phyloP scores from a whole-genome alignment of 2,888 invertebrate genomes.

The Brachylomia viminalis region DNA sequence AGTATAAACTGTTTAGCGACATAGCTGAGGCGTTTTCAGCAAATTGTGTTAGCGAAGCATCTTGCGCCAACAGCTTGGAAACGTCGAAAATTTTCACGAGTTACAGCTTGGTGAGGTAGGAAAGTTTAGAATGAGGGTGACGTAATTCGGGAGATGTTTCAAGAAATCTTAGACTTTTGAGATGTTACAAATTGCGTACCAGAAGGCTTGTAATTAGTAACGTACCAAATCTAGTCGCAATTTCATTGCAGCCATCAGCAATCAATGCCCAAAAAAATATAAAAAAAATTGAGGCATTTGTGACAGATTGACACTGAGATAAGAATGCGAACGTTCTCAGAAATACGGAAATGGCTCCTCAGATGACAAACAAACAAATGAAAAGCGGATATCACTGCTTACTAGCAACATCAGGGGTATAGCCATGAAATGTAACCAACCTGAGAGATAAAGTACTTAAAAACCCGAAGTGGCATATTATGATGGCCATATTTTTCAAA shows the following conservation, averaged over 20 bases:
- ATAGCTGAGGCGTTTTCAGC: constrained; percentile 68
- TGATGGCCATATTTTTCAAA: background rate
- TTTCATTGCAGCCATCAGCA: too few species aligned
- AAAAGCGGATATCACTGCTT: background rate
- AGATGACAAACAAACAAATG: background rate
- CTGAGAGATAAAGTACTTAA: background rate
- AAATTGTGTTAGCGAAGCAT: constrained; percentile 78
- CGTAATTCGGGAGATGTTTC: background rate
- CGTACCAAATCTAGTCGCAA: too few species aligned
- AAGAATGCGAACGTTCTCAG: background rate
- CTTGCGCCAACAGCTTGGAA: constrained; percentile 72
- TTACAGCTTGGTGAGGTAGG: constrained; percentile 32
- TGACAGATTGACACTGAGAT: background rate
- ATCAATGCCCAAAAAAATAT: too few species aligned
- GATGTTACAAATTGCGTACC: background rate
- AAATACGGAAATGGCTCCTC: background rate
- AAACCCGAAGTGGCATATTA: background rate
- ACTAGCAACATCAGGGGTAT: background rate
- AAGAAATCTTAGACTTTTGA: background rate
- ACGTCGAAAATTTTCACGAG: constrained; percentile 73
- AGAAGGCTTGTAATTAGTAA: background rate
- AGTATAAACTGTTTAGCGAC: constrained; percentile 79
- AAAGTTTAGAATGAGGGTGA: constrained; percentile 26
- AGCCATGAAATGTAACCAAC: too few species aligned
- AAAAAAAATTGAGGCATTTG: background rate